These are phyloP conservation scores for Drosophila paucipuncta DNA, from an alignment of 2,888 invertebrate species.

Conservation along the genomic window DNA sequence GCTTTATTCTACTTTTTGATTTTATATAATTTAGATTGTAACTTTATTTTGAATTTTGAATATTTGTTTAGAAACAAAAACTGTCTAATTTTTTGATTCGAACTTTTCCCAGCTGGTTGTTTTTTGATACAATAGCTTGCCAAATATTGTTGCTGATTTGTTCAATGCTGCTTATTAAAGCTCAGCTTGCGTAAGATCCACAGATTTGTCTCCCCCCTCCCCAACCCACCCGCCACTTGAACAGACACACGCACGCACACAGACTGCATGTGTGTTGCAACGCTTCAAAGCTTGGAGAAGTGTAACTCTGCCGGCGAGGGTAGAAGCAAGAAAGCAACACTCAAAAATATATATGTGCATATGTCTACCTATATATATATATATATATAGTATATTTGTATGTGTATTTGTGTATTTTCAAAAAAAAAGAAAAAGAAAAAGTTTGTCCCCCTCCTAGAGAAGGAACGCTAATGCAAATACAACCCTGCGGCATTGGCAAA, in stretches of 20 bases:
- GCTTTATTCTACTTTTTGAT: background rate
- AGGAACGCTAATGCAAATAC: slow-evolving; percentile 76
- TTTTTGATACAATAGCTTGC: background rate
- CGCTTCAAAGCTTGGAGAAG: slow-evolving; percentile 56
- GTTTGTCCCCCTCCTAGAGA: slow-evolving; percentile 27
- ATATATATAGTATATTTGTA: background rate
- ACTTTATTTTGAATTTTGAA: background rate
- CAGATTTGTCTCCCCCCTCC: slow-evolving; percentile 25
- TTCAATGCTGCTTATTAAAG: slow-evolving; percentile 32
- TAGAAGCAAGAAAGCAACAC: slow-evolving; percentile 37
- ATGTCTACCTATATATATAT: background rate
- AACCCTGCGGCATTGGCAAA: slow-evolving; percentile 79
- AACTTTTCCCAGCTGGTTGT: background rate
- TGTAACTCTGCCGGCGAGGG: slow-evolving; percentile 58
- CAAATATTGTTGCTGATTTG: slow-evolving; percentile 14
- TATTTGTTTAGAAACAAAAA: background rate
- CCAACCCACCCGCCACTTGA: background rate
- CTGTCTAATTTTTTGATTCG: background rate
- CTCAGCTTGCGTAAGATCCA: slow-evolving; percentile 24
- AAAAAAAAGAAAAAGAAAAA: slow-evolving; percentile 8
- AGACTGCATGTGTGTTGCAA: slow-evolving; percentile 34
- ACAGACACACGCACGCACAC: background rate
- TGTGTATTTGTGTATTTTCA: background rate
- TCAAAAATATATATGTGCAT: slow-evolving; percentile 14
- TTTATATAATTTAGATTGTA: background rate